These are phyloP conservation scores for Drosophila emarginata DNA, from an alignment of 2,888 invertebrate genomes.

Conservation along the genomic window DNA sequence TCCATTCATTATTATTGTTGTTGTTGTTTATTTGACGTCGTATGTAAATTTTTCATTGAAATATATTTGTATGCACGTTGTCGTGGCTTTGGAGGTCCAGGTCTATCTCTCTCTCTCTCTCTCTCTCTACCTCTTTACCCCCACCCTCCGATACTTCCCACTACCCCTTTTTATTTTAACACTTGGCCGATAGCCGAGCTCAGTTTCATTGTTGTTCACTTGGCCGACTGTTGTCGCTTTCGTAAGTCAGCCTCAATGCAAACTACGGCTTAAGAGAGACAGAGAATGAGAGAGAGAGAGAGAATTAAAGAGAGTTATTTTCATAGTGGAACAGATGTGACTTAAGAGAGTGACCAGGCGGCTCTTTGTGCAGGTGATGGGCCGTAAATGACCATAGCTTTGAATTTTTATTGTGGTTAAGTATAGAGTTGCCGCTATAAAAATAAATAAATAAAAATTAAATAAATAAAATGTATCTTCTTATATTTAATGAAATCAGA, in stretches of 20 bases:
- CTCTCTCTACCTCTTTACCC: neutral
- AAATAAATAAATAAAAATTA: no score
- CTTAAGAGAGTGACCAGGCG: conserved; percentile 43
- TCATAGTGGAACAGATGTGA: conserved; percentile 39
- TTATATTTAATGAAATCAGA: no score
- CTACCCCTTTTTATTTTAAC: neutral
- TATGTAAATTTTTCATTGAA: conserved; percentile 70
- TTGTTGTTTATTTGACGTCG: conserved; percentile 37
- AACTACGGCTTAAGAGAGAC: conserved; percentile 47
- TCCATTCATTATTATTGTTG: conserved; percentile 29
- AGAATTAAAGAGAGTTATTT: neutral
- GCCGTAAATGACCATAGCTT: neutral
- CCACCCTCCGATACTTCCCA: neutral
- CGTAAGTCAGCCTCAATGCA: conserved; percentile 58
- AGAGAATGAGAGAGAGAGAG: conserved; percentile 4
- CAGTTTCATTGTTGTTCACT: conserved; percentile 55
- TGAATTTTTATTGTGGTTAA: neutral
- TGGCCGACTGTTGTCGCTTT: conserved; percentile 52
- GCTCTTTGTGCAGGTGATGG: neutral
- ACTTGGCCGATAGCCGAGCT: conserved; percentile 1
- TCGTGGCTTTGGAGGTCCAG: conserved; percentile 53
- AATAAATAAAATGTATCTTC: no score
- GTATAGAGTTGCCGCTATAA: conserved; percentile 16
- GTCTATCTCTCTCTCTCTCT: conserved; percentile 3
- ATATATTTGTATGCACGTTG: conserved; percentile 29